A percentile compares a stretch with the other conserved stretches of the same genome.
These are phyloP conservation scores for Brenthis ino DNA, from an alignment of 2,888 invertebrate genomes.

Conservation along the genomic window DNA sequence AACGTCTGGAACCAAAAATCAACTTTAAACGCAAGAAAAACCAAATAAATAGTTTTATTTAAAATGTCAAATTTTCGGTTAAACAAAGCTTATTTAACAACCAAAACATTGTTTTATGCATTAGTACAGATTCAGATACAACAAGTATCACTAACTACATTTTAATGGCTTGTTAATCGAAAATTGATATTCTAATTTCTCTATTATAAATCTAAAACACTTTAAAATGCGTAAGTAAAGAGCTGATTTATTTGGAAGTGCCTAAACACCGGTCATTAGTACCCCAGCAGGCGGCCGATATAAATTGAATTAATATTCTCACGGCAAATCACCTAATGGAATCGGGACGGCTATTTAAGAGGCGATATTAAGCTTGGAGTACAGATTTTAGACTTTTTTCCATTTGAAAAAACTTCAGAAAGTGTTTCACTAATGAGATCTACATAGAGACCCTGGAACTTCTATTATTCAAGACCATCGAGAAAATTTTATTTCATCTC, in stretches of 20 bases:
- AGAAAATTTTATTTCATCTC: no score
- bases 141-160: no score
- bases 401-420: not conserved
- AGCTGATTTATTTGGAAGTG: conserved; percentile 29
- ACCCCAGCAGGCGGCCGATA: conserved; percentile 30
- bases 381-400: conserved; percentile 12
- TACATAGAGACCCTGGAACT: no score
- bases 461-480: no score
- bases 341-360: conserved; percentile 32
- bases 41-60: no score
- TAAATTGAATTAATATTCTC: conserved; percentile 45
- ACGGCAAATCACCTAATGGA: conserved; percentile 40
- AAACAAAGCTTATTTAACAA: no score
- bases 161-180: conserved; percentile 4
- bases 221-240: conserved; percentile 9
- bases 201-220: conserved; percentile 15
- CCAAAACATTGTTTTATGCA: no score
- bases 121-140: no score
- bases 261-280: conserved; percentile 38
- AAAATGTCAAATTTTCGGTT: no score
- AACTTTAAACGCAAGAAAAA: no score
- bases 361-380: conserved; percentile 23
- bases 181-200: conserved; percentile 9
- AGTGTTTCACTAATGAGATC: no score
- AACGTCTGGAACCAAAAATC: no score